These are phyloP conservation scores for Phoxinus phoxinus DNA, from an alignment of 2,113 vertebrate species.

Conservation along the genomic window DNA sequence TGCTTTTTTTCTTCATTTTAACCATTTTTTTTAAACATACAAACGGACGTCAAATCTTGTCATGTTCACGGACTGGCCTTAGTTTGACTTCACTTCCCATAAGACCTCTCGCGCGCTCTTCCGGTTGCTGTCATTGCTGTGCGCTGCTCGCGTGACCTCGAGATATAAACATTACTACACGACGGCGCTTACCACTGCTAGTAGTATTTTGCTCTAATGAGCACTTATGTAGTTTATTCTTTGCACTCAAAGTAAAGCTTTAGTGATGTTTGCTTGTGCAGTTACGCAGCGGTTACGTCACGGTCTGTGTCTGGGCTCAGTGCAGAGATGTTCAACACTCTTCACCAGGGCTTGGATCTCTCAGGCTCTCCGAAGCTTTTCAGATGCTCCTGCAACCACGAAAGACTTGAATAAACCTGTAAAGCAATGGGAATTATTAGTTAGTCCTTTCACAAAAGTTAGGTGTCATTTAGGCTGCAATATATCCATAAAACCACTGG, in stretches of 20 bases:
- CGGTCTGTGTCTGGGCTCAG: not conserved
- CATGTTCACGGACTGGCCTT: not conserved
- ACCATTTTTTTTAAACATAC: not conserved
- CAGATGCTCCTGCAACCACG: not conserved
- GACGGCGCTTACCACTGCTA: no score
- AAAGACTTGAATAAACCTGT: conserved; percentile 51
- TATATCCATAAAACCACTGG: conserved; percentile 80
- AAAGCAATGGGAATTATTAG: conserved; percentile 78
- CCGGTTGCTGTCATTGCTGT: not conserved
- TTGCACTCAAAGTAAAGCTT: not conserved
- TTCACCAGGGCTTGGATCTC: not conserved
- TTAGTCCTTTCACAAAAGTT: conserved; percentile 82
- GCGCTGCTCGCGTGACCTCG: not conserved
- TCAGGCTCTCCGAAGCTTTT: not conserved
- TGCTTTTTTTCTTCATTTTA: not conserved
- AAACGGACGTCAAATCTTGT: not conserved
- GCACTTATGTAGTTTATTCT: not conserved
- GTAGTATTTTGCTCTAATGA: not conserved
- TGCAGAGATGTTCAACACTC: not conserved
- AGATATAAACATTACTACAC: not conserved
- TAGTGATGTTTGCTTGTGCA: not conserved
- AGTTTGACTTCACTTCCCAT: conserved; percentile 27
- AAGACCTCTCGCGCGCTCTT: not conserved
- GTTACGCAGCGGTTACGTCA: conserved; percentile 18
- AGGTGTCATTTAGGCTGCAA: conserved; percentile 80